Evolutionary conservation across 1,140 invertebrate genomes (phyloP), one percentile per base, ranked within the genome.

Genomic region (Drosophila ficusphila): DNA sequence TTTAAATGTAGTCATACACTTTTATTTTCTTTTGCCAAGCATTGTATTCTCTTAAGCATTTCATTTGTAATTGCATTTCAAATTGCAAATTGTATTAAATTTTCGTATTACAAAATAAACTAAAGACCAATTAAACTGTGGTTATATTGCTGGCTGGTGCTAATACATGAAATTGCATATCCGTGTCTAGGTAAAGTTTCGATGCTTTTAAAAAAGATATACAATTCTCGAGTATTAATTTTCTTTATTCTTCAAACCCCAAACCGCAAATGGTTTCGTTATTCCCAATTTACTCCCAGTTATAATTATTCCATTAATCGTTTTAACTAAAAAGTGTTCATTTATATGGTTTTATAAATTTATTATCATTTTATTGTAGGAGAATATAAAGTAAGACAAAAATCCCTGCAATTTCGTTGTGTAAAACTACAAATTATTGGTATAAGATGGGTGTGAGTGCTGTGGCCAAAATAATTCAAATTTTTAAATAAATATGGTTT

Each of bases 341-440:
- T 14, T 5, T 18, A 25, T 16, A 39, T 62, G 18, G 44, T 49
- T 61, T 61, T 49, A 60, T 70, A 81, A 60, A 78, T 68, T 83
- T 85, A 73, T 79, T 62, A 44, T 58, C 56, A 71, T 34, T 74
- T 69, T 76, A 79, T 76, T 76, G 48, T 62, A 81, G 54, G 61
- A 73, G 44, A 54, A 61, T 69, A 72, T 65, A 65, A 72, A 61
- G 53, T 71, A 83, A 82, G 52, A 47, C 65, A 76, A 83, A 67
- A 58, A 65, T 89, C 76, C 83, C 83, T 89, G 83, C 83, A 89
- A 89, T 89, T 83, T 89, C 58, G 56, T 60, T 76, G 58, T 69
- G 73, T 58, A 65, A 61, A 81, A 61, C 62, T 86, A 86, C 56
- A 65, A 77, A 73, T 64, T 72, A 68, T 62, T 53, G 49, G 62